Percentiles rank a stretch among this genome's conserved stretches.
Conservation (phyloP, 2,797 vertebrate species). For the Bufotes viridis region DNA sequence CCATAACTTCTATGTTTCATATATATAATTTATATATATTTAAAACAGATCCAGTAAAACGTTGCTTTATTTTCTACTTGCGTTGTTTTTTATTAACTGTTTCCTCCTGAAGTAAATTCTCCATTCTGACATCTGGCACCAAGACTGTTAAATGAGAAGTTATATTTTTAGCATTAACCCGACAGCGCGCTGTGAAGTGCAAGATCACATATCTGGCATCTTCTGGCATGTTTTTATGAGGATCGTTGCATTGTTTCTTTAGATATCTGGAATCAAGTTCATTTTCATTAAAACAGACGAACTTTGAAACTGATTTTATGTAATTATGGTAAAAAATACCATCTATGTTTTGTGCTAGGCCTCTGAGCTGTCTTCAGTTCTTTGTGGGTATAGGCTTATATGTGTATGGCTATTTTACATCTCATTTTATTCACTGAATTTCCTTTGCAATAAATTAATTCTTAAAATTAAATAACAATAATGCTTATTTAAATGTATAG, state of each 20-base stretch:
- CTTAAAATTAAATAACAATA: no score
- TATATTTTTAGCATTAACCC: conserved; percentile 44
- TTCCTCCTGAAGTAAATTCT: conserved; percentile 28
- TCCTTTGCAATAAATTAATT: no score
- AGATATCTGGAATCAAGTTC: conserved; percentile 17
- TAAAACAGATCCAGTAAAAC: neutral
- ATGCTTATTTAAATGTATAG: no score
- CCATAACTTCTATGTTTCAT: neutral
- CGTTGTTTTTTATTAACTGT: conserved; percentile 9
- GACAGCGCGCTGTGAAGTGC: conserved; percentile 19
- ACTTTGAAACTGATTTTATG: conserved; percentile 6
- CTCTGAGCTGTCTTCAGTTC: neutral
- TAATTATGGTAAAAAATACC: conserved; percentile 16
- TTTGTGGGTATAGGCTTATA: neutral
- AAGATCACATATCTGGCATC: conserved; percentile 22
- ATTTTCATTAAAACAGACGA: conserved; percentile 3
- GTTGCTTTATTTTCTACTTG: conserved; percentile 5
- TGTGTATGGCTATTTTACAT: neutral
- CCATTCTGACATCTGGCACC: conserved; percentile 43
- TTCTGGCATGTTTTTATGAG: conserved; percentile 12
- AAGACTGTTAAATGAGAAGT: conserved; percentile 33
- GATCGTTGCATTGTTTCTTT: conserved; percentile 44
- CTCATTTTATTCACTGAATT: neutral
- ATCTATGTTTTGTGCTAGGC: neutral
- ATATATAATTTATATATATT: no score